Conservation (phyloP, 2,888 invertebrate genomes). For the Dryobota labecula region DNA sequence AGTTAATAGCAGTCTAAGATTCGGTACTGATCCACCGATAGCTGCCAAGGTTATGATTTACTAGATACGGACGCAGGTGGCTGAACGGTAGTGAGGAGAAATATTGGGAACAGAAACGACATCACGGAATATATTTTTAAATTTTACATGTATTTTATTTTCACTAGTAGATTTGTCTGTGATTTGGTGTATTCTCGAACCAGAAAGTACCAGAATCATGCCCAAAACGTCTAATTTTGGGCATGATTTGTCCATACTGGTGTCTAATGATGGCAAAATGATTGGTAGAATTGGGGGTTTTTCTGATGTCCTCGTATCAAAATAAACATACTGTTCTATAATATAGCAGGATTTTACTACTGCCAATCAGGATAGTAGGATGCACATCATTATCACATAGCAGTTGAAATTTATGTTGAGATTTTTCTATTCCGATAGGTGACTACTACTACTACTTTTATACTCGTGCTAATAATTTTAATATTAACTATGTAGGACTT, state of each 20-base stretch:
- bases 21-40: slow-evolving; percentile 67
- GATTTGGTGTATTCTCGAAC: neutral
- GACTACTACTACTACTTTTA: neutral
- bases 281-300: neutral
- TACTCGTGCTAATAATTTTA: neutral
- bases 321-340: neutral
- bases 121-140: slow-evolving; percentile 4
- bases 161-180: neutral
- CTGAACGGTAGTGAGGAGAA: slow-evolving; percentile 63
- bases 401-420: neutral
- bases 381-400: neutral
- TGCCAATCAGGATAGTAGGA: neutral
- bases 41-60: slow-evolving; percentile 71
- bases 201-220: neutral
- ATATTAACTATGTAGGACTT: neutral
- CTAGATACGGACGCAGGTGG: slow-evolving; percentile 70
- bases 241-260: neutral
- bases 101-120: slow-evolving; percentile 1
- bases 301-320: neutral
- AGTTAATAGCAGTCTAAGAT: slow-evolving; percentile 67
- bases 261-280: neutral
- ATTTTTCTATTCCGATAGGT: neutral
- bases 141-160: neutral
- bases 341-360: neutral
- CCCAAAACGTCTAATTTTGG: neutral